A percentile compares a stretch with the other conserved stretches of the same genome.
Evolutionary conservation across 1,140 invertebrate species (phyloP).

Genomic region (Tetranychus urticae): DNA sequence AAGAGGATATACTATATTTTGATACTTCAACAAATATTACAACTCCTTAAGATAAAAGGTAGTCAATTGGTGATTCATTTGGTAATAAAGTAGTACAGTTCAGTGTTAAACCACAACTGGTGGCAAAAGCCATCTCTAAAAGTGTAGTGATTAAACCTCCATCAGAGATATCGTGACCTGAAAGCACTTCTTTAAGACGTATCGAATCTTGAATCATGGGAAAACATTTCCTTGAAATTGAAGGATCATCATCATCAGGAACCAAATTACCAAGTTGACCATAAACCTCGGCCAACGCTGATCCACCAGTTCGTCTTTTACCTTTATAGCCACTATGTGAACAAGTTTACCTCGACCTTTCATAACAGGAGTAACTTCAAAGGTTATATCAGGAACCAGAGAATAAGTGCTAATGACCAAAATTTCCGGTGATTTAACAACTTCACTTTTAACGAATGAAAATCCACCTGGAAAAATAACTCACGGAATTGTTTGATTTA

Average conservation of each 20-base stretch:
- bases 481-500: too few relatives aligned
- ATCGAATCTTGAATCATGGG: constrained; percentile 56
- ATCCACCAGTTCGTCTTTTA: constrained; percentile 53
- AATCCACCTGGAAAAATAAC: too few relatives aligned
- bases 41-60: constrained; percentile 70
- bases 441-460: constrained; percentile 1
- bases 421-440: constrained; percentile 31
- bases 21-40: constrained; percentile 71
- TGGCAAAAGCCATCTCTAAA: constrained; percentile 84
- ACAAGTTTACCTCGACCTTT: constrained; percentile 28
- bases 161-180: constrained; percentile 93
- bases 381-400: constrained; percentile 60
- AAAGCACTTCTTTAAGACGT: constrained; percentile 38
- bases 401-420: constrained; percentile 85
- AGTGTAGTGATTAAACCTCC: constrained; percentile 71
- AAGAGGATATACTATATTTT: constrained; percentile 26
- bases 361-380: constrained; percentile 59
- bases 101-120: constrained; percentile 49
- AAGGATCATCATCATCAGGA: constrained; percentile 51
- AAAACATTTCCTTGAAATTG: constrained; percentile 44
- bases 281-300: constrained; percentile 70
- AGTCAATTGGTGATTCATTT: constrained; percentile 7
- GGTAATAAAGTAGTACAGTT: constrained; percentile 20
- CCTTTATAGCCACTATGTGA: constrained; percentile 25
- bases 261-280: constrained; percentile 52